These are phyloP conservation scores for Phrynocephalus vlangalii DNA, from an alignment of 2,797 vertebrate species.

Conservation along the genomic window DNA sequence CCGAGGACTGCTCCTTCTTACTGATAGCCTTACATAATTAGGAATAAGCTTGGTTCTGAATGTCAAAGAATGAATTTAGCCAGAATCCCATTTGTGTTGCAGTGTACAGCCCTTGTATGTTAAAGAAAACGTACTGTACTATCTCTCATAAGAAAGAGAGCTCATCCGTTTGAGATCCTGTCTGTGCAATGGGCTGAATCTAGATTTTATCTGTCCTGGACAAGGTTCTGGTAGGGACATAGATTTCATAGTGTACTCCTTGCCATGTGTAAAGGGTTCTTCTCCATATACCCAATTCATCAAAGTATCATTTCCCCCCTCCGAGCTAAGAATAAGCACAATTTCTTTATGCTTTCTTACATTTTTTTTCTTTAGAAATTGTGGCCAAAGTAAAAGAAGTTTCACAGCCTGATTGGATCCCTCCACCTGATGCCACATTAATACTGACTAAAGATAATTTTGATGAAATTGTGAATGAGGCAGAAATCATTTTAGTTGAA, in stretches of 20 bases:
- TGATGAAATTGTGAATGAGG: conserved; percentile 86
- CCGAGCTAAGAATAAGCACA: neutral
- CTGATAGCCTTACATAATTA: too few species aligned
- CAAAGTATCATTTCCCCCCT: neutral
- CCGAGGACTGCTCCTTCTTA: too few species aligned
- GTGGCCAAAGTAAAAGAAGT: conserved; percentile 90
- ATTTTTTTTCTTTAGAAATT: conserved; percentile 84
- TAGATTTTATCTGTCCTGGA: neutral
- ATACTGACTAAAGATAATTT: conserved; percentile 94
- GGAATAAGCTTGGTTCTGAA: neutral
- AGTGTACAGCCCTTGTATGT: neutral
- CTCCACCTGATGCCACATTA: conserved; percentile 91
- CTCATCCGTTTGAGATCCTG: neutral
- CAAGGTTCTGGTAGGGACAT: too few species aligned
- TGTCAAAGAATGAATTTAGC: neutral
- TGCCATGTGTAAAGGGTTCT: neutral
- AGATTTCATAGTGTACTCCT: neutral
- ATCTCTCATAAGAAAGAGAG: neutral
- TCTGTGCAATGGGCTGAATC: neutral
- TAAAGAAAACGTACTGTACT: neutral
- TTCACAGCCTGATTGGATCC: conserved; percentile 90
- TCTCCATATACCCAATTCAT: neutral
- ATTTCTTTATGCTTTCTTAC: neutral
- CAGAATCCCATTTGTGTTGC: too few species aligned
- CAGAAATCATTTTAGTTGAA: conserved; percentile 97